Conservation (phyloP, 1,140 invertebrate species). For the Brachionus rubens region DNA sequence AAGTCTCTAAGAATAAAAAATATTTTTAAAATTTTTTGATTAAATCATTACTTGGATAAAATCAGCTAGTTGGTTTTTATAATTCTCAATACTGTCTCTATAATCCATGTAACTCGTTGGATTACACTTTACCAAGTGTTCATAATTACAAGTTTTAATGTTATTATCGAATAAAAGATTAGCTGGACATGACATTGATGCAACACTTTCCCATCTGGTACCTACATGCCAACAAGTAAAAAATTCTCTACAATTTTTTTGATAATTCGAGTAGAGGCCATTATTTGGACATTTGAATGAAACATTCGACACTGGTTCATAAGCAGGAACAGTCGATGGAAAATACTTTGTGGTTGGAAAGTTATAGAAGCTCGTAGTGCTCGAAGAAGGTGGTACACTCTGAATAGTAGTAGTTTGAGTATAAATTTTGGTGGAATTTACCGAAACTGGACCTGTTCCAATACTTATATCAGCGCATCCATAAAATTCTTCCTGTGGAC, state of each 20-base stretch:
- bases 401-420: not conserved
- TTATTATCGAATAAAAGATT: conserved; percentile 4
- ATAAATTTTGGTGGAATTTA: not conserved
- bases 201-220: conserved; percentile 33
- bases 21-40: not conserved
- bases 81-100: conserved; percentile 20
- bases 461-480: conserved; percentile 27
- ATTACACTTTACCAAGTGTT: not conserved
- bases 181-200: conserved; percentile 28
- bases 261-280: conserved; percentile 22
- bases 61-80: not conserved
- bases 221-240: conserved; percentile 22
- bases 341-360: not conserved
- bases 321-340: not conserved
- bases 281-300: conserved; percentile 29
- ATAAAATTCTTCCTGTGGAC: conserved; percentile 49
- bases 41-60: not conserved
- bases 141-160: conserved; percentile 23
- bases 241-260: conserved; percentile 19
- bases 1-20: not conserved
- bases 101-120: not conserved
- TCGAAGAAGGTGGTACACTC: not conserved
- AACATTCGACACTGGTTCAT: conserved; percentile 25
- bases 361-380: not conserved
- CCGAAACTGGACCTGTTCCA: not conserved